Conservation (phyloP, 2,113 vertebrate genomes). For the Taxidea taxus region DNA sequence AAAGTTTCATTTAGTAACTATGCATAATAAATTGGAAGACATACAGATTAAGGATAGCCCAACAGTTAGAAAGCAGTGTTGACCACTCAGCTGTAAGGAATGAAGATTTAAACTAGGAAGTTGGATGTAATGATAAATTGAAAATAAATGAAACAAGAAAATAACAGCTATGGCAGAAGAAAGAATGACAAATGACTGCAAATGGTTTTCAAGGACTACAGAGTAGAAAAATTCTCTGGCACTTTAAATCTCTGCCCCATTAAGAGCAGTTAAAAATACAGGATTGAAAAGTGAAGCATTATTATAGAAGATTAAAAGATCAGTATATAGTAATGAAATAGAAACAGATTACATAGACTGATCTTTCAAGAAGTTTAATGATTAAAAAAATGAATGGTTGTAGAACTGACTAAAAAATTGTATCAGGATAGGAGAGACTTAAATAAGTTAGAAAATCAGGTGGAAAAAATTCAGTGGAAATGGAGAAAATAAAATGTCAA, state of each 20-base stretch:
- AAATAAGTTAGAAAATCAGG: neutral
- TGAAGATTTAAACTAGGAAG: neutral
- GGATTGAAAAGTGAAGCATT: neutral
- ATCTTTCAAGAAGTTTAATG: neutral
- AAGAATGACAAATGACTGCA: neutral
- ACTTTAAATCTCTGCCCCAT: neutral
- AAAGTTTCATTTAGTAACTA: neutral
- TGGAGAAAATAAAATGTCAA: neutral
- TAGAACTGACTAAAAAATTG: neutral
- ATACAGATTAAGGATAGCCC: neutral
- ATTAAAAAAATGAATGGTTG: neutral
- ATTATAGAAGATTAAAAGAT: neutral
- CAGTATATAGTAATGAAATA: neutral
- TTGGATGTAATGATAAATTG: neutral
- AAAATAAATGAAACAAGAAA: neutral
- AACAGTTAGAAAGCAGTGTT: neutral
- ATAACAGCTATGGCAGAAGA: neutral
- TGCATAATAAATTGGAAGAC: neutral
- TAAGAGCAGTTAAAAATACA: neutral
- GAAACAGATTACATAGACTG: neutral
- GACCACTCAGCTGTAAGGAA: neutral
- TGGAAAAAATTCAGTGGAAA: neutral
- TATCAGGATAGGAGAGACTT: neutral
- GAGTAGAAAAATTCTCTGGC: neutral
- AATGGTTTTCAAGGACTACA: neutral